Evolutionary conservation across 2,888 invertebrate species (phyloP).

Genomic region (Drosophila crucigera): DNA sequence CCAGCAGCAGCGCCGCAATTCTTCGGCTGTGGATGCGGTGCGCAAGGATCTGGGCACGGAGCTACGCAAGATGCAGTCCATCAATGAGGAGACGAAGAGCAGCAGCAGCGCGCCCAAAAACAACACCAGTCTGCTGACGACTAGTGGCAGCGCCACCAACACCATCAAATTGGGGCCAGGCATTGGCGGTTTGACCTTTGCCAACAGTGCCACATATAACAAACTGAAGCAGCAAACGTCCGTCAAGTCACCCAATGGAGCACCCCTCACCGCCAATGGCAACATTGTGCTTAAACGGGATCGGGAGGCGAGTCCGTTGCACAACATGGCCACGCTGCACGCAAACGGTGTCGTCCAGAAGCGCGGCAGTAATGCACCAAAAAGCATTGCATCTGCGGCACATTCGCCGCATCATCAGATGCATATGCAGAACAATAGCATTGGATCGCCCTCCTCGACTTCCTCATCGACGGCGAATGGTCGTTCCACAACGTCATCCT

Average conservation of each 20-base stretch:
- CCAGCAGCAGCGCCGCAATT: constrained; percentile 82
- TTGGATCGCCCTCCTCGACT: constrained; percentile 66
- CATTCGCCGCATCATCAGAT: constrained; percentile 76
- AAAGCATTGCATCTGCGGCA: constrained; percentile 82
- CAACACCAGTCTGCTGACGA: constrained; percentile 43
- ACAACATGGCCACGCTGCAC: constrained; percentile 73
- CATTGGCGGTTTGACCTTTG: constrained; percentile 85
- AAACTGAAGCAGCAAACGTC: constrained; percentile 83
- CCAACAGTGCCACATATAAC: constrained; percentile 84
- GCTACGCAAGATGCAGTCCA: constrained; percentile 81
- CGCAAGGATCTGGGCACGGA: constrained; percentile 89
- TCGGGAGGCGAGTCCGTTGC: constrained; percentile 82
- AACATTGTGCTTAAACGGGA: constrained; percentile 81
- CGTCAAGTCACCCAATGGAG: constrained; percentile 71
- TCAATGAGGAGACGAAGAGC: constrained; percentile 46
- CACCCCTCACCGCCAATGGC: constrained; percentile 74
- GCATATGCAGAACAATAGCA: constrained; percentile 45
- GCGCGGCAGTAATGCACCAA: constrained; percentile 76
- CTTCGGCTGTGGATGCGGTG: constrained; percentile 86
- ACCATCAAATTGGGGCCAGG: constrained; percentile 85
- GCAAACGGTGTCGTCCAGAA: constrained; percentile 57
- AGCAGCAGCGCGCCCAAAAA: constrained; percentile 12
- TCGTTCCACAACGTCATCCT: constrained; percentile 39
- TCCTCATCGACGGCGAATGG: constrained; percentile 27
- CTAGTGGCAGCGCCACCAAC: constrained; percentile 63